These are phyloP conservation scores for Formica exsecta DNA, from an alignment of 1,140 invertebrate genomes.

Conservation along the genomic window DNA sequence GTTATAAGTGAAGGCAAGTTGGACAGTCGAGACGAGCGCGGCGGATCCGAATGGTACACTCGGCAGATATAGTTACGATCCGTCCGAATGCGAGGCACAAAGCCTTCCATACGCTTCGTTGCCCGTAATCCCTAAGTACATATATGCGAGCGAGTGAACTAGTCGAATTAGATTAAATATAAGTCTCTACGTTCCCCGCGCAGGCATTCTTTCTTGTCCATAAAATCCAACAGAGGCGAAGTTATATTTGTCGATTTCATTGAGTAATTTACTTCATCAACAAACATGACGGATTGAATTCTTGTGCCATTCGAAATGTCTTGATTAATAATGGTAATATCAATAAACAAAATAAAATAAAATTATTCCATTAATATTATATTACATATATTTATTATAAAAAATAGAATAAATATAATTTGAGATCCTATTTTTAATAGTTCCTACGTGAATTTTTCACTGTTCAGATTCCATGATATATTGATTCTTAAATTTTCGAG, in stretches of 20 bases:
- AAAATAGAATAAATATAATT: neutral
- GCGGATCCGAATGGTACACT: constrained; percentile 49
- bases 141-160: constrained; percentile 49
- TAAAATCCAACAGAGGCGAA: constrained; percentile 15
- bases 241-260: constrained; percentile 2
- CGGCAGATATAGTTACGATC: constrained; percentile 51
- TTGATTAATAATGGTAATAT: neutral
- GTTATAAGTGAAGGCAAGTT: constrained; percentile 61
- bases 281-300: neutral
- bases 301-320: neutral
- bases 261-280: constrained; percentile 12
- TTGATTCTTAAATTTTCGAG: neutral
- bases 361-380: constrained; percentile 4
- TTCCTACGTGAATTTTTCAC: neutral
- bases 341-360: neutral
- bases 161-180: constrained; percentile 50
- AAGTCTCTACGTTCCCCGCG: neutral
- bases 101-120: constrained; percentile 51
- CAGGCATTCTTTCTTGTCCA: neutral
- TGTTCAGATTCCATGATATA: neutral
- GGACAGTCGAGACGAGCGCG: constrained; percentile 50
- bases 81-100: constrained; percentile 49
- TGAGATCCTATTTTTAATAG: neutral
- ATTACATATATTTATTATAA: neutral
- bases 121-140: constrained; percentile 49